Evolutionary conservation across 2,797 vertebrate genomes (phyloP).

Genomic region (Rhynchotus rufescens): DNA sequence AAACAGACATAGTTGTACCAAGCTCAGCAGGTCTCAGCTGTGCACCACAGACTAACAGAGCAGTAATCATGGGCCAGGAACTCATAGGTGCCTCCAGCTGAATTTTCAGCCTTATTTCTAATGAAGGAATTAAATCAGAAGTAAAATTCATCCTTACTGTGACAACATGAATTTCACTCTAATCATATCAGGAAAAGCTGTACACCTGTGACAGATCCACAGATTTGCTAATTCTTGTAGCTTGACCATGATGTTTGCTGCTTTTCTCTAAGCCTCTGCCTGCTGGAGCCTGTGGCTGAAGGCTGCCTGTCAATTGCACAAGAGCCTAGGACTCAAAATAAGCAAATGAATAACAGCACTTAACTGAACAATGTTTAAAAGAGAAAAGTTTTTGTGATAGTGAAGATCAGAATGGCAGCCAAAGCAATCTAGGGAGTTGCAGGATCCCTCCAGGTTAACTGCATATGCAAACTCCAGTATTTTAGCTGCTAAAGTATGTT

Average conservation of each 20-base stretch:
- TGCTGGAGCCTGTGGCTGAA: neutral
- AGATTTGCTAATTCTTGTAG: neutral
- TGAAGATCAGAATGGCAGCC: neutral
- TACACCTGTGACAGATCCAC: neutral
- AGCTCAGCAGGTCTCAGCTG: neutral
- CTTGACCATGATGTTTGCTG: neutral
- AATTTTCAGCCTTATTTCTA: neutral
- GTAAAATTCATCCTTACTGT: rapidly evolving
- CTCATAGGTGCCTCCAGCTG: neutral
- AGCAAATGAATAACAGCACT: neutral
- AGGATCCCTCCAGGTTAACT: neutral
- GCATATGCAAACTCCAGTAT: neutral
- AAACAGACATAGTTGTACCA: neutral
- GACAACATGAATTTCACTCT: neutral
- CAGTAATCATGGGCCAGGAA: neutral
- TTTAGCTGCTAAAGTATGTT: neutral
- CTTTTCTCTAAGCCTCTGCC: neutral
- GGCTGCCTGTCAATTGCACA: neutral
- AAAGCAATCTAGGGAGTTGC: neutral
- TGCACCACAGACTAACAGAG: neutral
- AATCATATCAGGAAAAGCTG: neutral
- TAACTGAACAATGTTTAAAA: neutral
- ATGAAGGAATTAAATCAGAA: neutral
- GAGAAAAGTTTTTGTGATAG: neutral
- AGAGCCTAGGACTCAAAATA: neutral